These are phyloP conservation scores for Julus scanicus DNA, from an alignment of 2,888 invertebrate genomes.

Conservation along the genomic window DNA sequence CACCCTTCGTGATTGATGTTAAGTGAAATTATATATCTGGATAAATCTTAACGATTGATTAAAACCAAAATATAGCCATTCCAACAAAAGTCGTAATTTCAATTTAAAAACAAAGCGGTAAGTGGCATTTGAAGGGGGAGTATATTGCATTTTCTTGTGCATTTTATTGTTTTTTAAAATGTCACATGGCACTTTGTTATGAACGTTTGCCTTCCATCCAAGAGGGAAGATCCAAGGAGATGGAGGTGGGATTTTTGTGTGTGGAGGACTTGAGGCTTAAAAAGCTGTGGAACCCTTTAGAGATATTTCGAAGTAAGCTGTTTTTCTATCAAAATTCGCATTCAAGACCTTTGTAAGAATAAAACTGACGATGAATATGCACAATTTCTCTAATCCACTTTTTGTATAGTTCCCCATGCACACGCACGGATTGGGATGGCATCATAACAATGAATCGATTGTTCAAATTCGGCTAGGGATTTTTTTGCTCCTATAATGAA, in stretches of 20 bases:
- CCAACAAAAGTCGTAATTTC: too few relatives aligned
- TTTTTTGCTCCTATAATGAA: not conserved
- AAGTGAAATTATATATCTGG: too few relatives aligned
- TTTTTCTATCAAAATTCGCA: slow-evolving; percentile 10
- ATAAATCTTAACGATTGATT: too few relatives aligned
- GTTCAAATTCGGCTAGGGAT: slow-evolving; percentile 14
- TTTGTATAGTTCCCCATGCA: not conserved
- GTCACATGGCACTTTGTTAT: not conserved
- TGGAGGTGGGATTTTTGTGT: not conserved
- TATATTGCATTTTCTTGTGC: too few relatives aligned
- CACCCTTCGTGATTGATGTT: too few relatives aligned
- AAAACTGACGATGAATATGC: slow-evolving; percentile 41
- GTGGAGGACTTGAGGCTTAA: not conserved
- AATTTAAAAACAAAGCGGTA: too few relatives aligned
- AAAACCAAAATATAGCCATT: too few relatives aligned
- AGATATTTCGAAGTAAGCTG: slow-evolving; percentile 2
- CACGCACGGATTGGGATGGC: slow-evolving; percentile 21
- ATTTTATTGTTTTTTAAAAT: too few relatives aligned
- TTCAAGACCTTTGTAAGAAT: not conserved
- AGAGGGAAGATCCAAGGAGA: too few relatives aligned
- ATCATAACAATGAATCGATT: slow-evolving; percentile 45
- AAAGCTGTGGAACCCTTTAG: slow-evolving; percentile 4
- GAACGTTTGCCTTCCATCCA: not conserved
- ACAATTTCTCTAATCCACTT: slow-evolving; percentile 37
- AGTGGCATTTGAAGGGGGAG: too few relatives aligned